Evolutionary conservation across 2,113 vertebrate species (phyloP).

Genomic region (Siniperca chuatsi): DNA sequence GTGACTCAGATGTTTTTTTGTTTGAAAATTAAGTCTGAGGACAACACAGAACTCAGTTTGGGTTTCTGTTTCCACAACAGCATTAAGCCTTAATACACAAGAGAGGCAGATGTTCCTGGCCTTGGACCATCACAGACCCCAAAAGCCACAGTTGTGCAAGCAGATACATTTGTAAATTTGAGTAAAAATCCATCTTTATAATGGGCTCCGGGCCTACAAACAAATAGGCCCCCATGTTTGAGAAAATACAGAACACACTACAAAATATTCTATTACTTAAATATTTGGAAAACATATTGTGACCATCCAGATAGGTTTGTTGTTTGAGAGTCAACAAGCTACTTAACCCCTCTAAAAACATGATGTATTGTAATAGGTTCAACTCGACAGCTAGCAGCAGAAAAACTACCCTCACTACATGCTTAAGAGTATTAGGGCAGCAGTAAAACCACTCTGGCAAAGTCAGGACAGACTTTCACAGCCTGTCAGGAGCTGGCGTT

Average conservation of each 20-base stretch:
- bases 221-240: not conserved
- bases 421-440: conserved; percentile 20
- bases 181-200: conserved; percentile 8
- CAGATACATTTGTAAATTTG: conserved; percentile 24
- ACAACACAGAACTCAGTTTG: conserved; percentile 37
- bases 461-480: conserved; percentile 32
- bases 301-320: not conserved
- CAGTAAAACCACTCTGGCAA: conserved; percentile 11
- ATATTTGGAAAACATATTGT: conserved; percentile 23
- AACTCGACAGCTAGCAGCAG: conserved; percentile 2
- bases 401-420: not conserved
- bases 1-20: conserved; percentile 5
- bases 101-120: conserved; percentile 24
- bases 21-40: conserved; percentile 11
- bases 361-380: conserved; percentile 1
- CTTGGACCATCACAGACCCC: conserved; percentile 24
- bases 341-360: not conserved
- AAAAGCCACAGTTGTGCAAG: conserved; percentile 29
- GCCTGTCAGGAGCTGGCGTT: conserved; percentile 32
- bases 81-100: conserved; percentile 6
- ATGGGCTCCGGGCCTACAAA: not conserved
- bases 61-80: conserved; percentile 50
- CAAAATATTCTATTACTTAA: conserved; percentile 6
- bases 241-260: conserved; percentile 12
- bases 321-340: conserved; percentile 1